phyloP scores from a whole-genome alignment of 1,140 invertebrate genomes.

The Pararge aegeria region DNA sequence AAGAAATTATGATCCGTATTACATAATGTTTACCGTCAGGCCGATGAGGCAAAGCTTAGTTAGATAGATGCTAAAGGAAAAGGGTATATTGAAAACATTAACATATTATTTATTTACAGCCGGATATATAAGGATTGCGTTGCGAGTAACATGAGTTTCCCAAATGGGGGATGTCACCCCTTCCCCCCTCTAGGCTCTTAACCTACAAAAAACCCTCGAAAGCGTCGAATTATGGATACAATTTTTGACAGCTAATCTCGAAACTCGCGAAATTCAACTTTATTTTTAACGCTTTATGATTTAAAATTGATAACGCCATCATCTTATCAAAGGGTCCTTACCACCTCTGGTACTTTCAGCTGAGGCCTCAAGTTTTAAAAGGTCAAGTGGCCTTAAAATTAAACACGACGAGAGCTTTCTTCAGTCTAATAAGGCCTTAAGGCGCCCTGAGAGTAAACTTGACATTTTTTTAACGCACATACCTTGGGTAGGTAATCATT shows the following conservation, averaged over 20 bases:
- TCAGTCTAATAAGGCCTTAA: background rate
- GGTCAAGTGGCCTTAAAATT: background rate
- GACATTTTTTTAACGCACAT: background rate
- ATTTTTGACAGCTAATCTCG: background rate
- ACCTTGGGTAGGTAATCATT: background rate
- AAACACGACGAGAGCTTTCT: background rate
- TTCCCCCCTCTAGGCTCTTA: no score
- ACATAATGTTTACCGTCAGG: no score
- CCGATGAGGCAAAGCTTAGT: no score
- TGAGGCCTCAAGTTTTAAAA: background rate
- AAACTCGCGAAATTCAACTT: background rate
- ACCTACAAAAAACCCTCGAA: no score
- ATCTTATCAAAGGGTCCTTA: background rate
- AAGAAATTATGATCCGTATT: no score
- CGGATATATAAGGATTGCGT: no score
- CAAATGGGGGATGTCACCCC: no score
- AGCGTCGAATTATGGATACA: background rate
- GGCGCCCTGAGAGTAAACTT: background rate
- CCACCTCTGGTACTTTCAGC: background rate
- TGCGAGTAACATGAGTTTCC: no score
- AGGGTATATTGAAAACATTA: no score
- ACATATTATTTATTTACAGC: no score
- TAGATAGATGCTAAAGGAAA: no score
- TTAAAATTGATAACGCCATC: background rate
- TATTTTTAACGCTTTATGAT: background rate